These are phyloP conservation scores for Dallia pectoralis DNA, from an alignment of 2,797 vertebrate species.

Conservation along the genomic window DNA sequence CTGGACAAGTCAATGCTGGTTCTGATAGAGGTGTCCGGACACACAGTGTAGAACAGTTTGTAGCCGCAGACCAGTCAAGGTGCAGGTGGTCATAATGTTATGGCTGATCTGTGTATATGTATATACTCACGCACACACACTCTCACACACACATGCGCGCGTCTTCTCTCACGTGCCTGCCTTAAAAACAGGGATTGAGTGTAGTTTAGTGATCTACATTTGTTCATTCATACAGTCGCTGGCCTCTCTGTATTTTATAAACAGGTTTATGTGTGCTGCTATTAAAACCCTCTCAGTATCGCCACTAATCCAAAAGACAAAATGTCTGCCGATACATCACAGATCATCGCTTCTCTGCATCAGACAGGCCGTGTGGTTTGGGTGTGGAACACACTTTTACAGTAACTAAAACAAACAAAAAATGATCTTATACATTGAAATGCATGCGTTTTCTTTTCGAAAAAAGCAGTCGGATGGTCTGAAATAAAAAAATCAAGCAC, in stretches of 20 bases:
- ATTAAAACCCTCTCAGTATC: slow-evolving; percentile 48
- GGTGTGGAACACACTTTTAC: not conserved
- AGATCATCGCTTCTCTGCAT: slow-evolving; percentile 31
- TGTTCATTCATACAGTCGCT: slow-evolving; percentile 33
- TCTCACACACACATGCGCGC: not conserved
- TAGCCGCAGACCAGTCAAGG: too few relatives aligned
- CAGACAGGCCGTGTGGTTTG: slow-evolving; percentile 11
- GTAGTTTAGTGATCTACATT: slow-evolving; percentile 38
- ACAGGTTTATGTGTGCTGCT: slow-evolving; percentile 41
- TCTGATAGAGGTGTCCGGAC: too few relatives aligned
- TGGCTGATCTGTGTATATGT: not conserved
- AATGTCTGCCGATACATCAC: slow-evolving; percentile 31
- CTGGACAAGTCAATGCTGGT: too few relatives aligned
- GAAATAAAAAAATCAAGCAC: not conserved
- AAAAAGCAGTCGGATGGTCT: not conserved
- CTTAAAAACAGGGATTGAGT: slow-evolving; percentile 53
- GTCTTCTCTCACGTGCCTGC: slow-evolving; percentile 43
- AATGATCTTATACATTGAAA: slow-evolving; percentile 19
- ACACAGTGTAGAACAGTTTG: too few relatives aligned
- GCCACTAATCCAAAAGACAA: slow-evolving; percentile 34
- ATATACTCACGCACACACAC: not conserved
- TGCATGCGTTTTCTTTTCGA: slow-evolving; percentile 6
- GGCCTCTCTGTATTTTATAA: slow-evolving; percentile 43
- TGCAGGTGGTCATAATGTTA: too few relatives aligned
- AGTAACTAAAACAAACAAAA: slow-evolving; percentile 4